Percentiles rank a stretch among this genome's conserved stretches.
phyloP scores from a whole-genome alignment of 2,797 vertebrate genomes.

The Podarcis siculus region DNA sequence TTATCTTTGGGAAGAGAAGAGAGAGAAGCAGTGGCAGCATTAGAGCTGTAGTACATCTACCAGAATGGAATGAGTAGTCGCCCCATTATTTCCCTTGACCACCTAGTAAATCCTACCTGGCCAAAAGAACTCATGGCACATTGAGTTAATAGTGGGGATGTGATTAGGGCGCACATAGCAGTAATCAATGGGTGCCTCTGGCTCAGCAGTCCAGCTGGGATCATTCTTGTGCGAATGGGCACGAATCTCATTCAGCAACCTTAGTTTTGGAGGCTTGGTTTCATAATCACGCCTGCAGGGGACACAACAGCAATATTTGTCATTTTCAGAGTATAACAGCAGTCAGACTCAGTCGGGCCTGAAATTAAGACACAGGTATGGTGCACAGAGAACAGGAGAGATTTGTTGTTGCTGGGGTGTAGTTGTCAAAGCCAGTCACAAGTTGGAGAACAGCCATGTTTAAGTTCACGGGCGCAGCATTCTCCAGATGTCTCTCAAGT shows the following conservation, averaged over 20 bases:
- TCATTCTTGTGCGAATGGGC: constrained; percentile 82
- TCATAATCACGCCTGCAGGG: constrained; percentile 90
- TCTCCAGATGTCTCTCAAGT: too few relatives aligned
- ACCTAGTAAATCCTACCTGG: constrained; percentile 83
- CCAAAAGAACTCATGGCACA: constrained; percentile 98
- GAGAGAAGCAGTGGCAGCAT: too few relatives aligned
- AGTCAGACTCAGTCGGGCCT: not conserved
- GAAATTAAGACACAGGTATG: not conserved
- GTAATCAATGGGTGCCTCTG: constrained; percentile 90
- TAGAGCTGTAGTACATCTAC: not conserved
- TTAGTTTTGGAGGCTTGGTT: constrained; percentile 88
- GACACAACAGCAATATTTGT: constrained; percentile 47
- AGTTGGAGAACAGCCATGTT: too few relatives aligned
- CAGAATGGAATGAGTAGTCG: not conserved
- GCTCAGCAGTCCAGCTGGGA: constrained; percentile 83
- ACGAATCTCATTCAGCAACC: constrained; percentile 88
- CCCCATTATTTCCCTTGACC: not conserved
- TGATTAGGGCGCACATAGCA: constrained; percentile 95
- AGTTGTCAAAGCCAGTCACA: not conserved
- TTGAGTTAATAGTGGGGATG: constrained; percentile 95
- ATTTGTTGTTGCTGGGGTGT: not conserved
- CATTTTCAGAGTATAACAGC: not conserved
- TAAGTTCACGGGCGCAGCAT: not conserved
- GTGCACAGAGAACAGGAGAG: not conserved
- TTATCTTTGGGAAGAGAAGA: not conserved